Conservation (phyloP, 2,888 invertebrate genomes). For the Caenorhabditis imperialis region DNA sequence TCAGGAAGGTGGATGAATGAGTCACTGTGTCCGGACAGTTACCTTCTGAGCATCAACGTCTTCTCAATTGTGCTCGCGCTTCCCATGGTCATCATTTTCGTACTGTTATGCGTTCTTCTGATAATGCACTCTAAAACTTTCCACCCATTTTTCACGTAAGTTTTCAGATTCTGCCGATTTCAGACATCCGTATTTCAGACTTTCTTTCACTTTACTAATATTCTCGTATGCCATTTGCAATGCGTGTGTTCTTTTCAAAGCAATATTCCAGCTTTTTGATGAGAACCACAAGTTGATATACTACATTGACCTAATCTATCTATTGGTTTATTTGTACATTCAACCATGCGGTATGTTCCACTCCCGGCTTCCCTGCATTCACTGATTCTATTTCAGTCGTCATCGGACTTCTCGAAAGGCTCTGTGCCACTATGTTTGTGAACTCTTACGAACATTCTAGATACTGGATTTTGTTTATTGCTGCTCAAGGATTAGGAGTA, state of each 20-base stretch:
- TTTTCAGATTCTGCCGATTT: background rate
- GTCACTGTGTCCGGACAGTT: constrained; percentile 36
- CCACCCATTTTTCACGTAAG: constrained; percentile 53
- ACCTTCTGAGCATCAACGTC: constrained; percentile 29
- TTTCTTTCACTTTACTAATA: constrained; percentile 40
- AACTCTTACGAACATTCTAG: constrained; percentile 52
- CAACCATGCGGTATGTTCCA: constrained; percentile 50
- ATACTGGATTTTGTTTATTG: constrained; percentile 42
- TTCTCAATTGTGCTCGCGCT: constrained; percentile 34
- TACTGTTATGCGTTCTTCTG: constrained; percentile 20
- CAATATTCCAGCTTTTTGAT: constrained; percentile 23
- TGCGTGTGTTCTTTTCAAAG: constrained; percentile 20
- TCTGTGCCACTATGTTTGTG: constrained; percentile 52
- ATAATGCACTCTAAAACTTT: constrained; percentile 36
- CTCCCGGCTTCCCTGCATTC: background rate
- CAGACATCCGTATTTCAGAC: constrained; percentile 18
- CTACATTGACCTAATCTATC: constrained; percentile 30
- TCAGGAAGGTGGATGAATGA: constrained; percentile 42
- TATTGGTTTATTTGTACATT: constrained; percentile 52
- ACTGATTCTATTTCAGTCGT: constrained; percentile 41
- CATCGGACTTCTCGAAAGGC: constrained; percentile 53
- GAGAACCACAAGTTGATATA: constrained; percentile 9
- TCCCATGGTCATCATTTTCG: constrained; percentile 36
- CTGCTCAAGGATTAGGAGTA: constrained; percentile 40
- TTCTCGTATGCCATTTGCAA: constrained; percentile 51